A percentile compares a stretch with the other conserved stretches of the same genome.
phyloP scores from a whole-genome alignment of 2,797 vertebrate species.

The Rhinella marina region DNA sequence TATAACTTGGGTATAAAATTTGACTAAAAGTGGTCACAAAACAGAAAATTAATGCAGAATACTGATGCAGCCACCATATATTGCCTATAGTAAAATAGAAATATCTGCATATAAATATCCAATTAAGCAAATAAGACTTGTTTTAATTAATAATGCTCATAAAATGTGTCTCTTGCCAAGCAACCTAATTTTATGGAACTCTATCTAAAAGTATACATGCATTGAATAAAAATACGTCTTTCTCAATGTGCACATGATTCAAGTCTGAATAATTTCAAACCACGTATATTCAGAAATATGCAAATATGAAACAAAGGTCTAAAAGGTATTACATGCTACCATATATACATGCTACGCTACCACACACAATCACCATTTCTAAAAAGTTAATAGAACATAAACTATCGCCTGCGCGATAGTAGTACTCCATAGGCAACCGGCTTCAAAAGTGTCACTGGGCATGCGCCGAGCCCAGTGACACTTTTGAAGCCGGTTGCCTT shows the following conservation, averaged over 20 bases:
- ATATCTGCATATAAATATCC: slow-evolving; percentile 56
- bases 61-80: slow-evolving; percentile 30
- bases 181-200: slow-evolving; percentile 46
- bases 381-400: too few species aligned
- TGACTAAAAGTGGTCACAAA: slow-evolving; percentile 13
- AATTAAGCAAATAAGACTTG: slow-evolving; percentile 54
- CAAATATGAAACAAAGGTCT: not conserved
- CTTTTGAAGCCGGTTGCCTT: too few species aligned
- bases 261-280: not conserved
- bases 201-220: slow-evolving; percentile 44
- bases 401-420: too few species aligned
- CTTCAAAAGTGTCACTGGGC: too few species aligned
- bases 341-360: not conserved
- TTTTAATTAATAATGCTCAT: slow-evolving; percentile 59
- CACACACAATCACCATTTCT: not conserved
- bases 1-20: slow-evolving; percentile 18
- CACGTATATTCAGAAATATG: not conserved
- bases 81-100: slow-evolving; percentile 43
- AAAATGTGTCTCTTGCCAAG: slow-evolving; percentile 55
- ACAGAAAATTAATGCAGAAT: slow-evolving; percentile 22
- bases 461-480: too few species aligned
- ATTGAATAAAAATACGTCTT: slow-evolving; percentile 33
- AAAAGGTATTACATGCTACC: not conserved
- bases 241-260: slow-evolving; percentile 26
- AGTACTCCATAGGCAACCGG: too few species aligned